Evolutionary conservation across 2,797 vertebrate genomes (phyloP), one percentile per base, ranked within the genome.

Genomic region (Melanotaenia nigrans): DNA sequence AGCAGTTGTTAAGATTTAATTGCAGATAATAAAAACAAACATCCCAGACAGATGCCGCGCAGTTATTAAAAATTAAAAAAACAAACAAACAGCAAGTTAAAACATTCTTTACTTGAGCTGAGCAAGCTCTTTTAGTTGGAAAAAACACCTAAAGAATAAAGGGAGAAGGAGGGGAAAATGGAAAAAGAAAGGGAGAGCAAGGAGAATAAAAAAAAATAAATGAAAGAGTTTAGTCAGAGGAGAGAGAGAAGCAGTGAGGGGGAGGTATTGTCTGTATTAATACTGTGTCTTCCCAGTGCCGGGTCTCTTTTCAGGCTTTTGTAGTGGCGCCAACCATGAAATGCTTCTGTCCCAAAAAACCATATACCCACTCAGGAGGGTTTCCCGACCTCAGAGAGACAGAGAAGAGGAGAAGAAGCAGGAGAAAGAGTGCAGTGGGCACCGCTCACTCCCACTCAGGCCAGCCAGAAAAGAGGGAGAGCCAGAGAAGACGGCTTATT

Each of bases 321-420:
- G 89, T 91, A 84, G 80, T 47, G 51, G 82, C 83, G 85, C 90
- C 90, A 92, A 89, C 85, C 91, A 85, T 92, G 88, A 93, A 92
- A 93, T 93, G 86, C 82, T 83, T 87, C 86, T 84, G 83, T 93
- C 91, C 90, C 85, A 85, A 87, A 91, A 92, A 92, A 91, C 68
- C 87, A 91, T 89, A 88, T 89, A 89, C 87, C 86, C 87, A 78
- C 86, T 89, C 88, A 78, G 82, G 88, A 90, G 90, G 89, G 85
- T 89, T 90, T 81, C 84, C 89, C 79, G 78, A 88, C 88, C 89
- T 91, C 80, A 72, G 85, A 82, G 84, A 89, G 81, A 78, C 72
- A 73, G 75, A 77, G 82, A 82, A 75, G 68, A 78, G 76, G 68
- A 85, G 83, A 30, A 79, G 69, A 72, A 86, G 81, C 42, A 76